Base-by-base conservation (phyloP, 2,797 vertebrate species). In the Oryzias sinensis region DNA sequence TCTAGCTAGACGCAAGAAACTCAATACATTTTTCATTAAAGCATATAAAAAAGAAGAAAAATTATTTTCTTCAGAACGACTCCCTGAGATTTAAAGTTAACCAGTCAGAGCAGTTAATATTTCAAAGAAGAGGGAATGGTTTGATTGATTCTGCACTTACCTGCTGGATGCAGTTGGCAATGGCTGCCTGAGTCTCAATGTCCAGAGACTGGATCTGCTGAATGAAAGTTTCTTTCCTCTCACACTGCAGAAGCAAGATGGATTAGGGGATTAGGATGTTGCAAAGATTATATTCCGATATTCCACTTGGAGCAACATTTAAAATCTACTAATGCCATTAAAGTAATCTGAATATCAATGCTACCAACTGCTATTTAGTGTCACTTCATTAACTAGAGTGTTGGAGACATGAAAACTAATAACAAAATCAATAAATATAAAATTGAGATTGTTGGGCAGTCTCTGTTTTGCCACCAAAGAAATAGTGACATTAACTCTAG, bases 81-180 rank as follows among this genome's bases (percentile, higher is more conserved):
- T 76, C 62, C 43, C 8, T 17, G 49, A 64, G 66, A 59, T 58
- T 56, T 46, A 57, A 42, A 61, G 68, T 49, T 45, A 25, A 45
- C 46, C 11, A 3, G 45, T 47, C 55, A 78, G 57, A 17, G 13
- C 8, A 11, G 70, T 53, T 70, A 40, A 44, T 54, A 42, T 64
- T 29, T 41, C 0, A 4, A 24, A n/a, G 14, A 15, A 3, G 20
- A 0, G 8, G 27, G 18, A n/a, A 29, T 25, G 48, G 14, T 49
- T 46, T 74, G 44, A 69, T 72, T 69, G 57, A 48, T 42, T 63
- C 20, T 41, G n/a, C 7, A 58, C 43, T 59, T 67, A 97, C 95
- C 93, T 97, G 92, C 82, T 95, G 94, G 76, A 97, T 97, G 57
- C 89, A 92, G 40, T 77, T 65, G 4, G 95, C 95, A 50, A 97